Evolutionary conservation across 2,888 invertebrate species (phyloP), one percentile per base, ranked within the genome.

Genomic region (Tholera decimalis): DNA sequence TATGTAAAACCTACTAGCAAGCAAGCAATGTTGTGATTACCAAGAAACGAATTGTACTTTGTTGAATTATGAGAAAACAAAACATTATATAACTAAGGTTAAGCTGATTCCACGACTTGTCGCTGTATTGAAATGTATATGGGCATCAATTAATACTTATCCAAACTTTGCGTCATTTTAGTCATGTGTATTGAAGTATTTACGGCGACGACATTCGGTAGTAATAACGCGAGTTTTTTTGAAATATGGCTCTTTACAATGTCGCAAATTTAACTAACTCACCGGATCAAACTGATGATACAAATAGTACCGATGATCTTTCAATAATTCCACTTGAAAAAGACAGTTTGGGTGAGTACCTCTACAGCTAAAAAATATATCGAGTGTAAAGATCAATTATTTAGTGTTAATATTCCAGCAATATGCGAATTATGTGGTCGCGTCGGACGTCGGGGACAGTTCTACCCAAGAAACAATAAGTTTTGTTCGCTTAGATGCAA

Each of bases 311-410:
- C 33, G 95, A 95, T 68, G 98, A 98, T 95, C 96, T 98, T 69
- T 97, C 98, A 75, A 98, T 98, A 86, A 97, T 98, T 93, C 98
- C 98, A 59, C 97, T 98, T 87, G 97, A 97, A 91, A 98, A 97
- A 93, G 98, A 98, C 92, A 98, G 98, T 92, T 98, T 98, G 96
- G 98, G 98, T 98, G 95, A 96, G 97, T 85, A 59, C 1, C 26
- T 30, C 4, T 24, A 49, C 47, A 6, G 28, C 15, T 54, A 44
- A 15, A 43, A 20, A 50, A 20, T 54, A 51, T 41, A 53, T 20
- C 15, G 22, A 51, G 11, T 61, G 5, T 20, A 20, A 15, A 47
- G 35, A 61, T 68, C 43, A 54, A 50, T 57, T 49, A 69, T 56
- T 63, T 59, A 59, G 15, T 63, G 33, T 53, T 72, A 44, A 55